These are phyloP conservation scores for Bombyx mandarina DNA, from an alignment of 1,140 invertebrate genomes.

Conservation along the genomic window DNA sequence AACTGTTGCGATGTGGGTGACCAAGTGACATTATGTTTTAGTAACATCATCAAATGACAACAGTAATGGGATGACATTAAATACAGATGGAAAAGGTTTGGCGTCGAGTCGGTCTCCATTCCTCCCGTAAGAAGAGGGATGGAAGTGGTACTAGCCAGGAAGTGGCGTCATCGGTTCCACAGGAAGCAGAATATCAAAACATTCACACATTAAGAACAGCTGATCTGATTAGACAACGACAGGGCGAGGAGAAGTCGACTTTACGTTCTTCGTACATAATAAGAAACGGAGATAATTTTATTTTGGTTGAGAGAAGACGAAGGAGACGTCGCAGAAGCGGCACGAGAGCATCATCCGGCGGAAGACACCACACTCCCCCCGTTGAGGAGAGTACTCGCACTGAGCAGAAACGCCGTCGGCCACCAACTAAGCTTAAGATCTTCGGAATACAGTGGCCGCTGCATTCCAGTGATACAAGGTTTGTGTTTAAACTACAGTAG, in stretches of 20 bases:
- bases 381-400: conserved; percentile 49
- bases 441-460: conserved; percentile 71
- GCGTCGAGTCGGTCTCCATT: conserved; percentile 69
- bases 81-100: conserved; percentile 71
- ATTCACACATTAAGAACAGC: conserved; percentile 64
- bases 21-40: neutral
- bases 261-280: conserved; percentile 67
- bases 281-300: conserved; percentile 66
- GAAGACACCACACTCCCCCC: conserved; percentile 56
- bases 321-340: conserved; percentile 56
- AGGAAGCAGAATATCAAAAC: conserved; percentile 62
- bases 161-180: conserved; percentile 46
- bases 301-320: conserved; percentile 62
- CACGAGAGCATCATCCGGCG: conserved; percentile 57
- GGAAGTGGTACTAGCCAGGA: conserved; percentile 60
- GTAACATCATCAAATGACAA: conserved; percentile 17
- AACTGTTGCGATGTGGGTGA: conserved; percentile 1
- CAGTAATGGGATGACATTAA: conserved; percentile 67
- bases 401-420: conserved; percentile 51
- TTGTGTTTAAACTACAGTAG: too few species aligned
- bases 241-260: conserved; percentile 62
- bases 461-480: conserved; percentile 65
- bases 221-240: conserved; percentile 57
- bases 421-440: conserved; percentile 62
- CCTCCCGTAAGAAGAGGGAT: conserved; percentile 70